A percentile compares a stretch with the other conserved stretches of the same genome.
Conservation (phyloP, 1,140 invertebrate genomes). For the Vanessa tameamea region DNA sequence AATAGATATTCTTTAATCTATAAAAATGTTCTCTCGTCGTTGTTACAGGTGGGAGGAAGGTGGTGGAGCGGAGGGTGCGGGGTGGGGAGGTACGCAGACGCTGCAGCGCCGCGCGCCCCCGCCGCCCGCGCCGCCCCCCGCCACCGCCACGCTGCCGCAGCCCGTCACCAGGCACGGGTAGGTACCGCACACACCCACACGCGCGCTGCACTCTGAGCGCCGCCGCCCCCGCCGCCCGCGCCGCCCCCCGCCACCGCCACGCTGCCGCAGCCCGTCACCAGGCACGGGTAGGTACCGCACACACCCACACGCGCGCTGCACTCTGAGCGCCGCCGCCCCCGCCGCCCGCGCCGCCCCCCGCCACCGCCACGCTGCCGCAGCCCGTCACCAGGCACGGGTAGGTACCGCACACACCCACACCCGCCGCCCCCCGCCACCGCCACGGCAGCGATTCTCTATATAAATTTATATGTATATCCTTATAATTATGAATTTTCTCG, state of each 20-base stretch:
- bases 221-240: slow-evolving; percentile 56
- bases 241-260: slow-evolving; percentile 66
- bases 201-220: slow-evolving; percentile 33
- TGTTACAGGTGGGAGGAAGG: slow-evolving; percentile 41
- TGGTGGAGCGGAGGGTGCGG: slow-evolving; percentile 36
- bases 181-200: neutral
- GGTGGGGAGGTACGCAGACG: slow-evolving; percentile 58
- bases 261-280: slow-evolving; percentile 67
- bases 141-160: slow-evolving; percentile 70
- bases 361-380: slow-evolving; percentile 70
- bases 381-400: slow-evolving; percentile 56
- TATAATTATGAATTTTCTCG: too few species aligned
- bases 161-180: slow-evolving; percentile 56
- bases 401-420: neutral
- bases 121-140: slow-evolving; percentile 54
- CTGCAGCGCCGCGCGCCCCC: slow-evolving; percentile 66
- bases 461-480: too few species aligned
- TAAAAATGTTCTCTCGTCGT: neutral
- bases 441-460: slow-evolving; percentile 54
- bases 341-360: slow-evolving; percentile 54
- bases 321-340: slow-evolving; percentile 56
- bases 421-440: slow-evolving; percentile 55
- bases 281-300: slow-evolving; percentile 32
- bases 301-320: neutral
- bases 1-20: too few species aligned